phyloP scores from a whole-genome alignment of 1,140 invertebrate species.

The Hycleus cichorii region DNA sequence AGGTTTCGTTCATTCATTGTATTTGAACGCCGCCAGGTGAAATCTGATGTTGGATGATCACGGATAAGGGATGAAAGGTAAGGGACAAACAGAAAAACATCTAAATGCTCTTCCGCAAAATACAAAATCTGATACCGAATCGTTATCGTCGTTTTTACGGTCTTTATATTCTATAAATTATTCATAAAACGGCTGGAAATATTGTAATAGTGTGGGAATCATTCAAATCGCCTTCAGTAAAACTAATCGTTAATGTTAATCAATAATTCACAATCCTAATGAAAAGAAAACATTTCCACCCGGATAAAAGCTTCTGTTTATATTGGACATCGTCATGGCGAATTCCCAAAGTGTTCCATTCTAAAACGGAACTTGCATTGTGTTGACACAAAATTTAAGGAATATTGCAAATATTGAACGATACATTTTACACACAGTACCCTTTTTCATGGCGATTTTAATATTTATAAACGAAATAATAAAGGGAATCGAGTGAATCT shows the following conservation, averaged over 20 bases:
- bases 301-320: too few species aligned
- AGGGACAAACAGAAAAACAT: constrained; percentile 5
- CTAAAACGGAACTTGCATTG: too few species aligned
- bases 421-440: too few species aligned
- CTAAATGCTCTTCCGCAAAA: constrained; percentile 5
- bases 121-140: constrained; percentile 9
- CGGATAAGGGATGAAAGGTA: background rate
- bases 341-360: too few species aligned
- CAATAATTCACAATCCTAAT: constrained; percentile 13
- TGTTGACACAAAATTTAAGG: too few species aligned
- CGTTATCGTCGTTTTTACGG: background rate
- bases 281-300: constrained; percentile 14
- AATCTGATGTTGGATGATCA: background rate
- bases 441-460: too few species aligned
- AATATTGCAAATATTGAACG: too few species aligned
- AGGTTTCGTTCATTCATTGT: too few species aligned
- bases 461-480: too few species aligned
- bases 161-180: constrained; percentile 3
- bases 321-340: too few species aligned
- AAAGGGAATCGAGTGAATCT: too few species aligned
- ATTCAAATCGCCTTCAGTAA: constrained; percentile 4
- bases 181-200: constrained; percentile 5
- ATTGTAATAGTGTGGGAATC: background rate
- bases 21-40: too few species aligned
- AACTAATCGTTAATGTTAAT: constrained; percentile 4